Evolutionary conservation across 2,113 vertebrate species (phyloP).

Genomic region (Cathartes aura): DNA sequence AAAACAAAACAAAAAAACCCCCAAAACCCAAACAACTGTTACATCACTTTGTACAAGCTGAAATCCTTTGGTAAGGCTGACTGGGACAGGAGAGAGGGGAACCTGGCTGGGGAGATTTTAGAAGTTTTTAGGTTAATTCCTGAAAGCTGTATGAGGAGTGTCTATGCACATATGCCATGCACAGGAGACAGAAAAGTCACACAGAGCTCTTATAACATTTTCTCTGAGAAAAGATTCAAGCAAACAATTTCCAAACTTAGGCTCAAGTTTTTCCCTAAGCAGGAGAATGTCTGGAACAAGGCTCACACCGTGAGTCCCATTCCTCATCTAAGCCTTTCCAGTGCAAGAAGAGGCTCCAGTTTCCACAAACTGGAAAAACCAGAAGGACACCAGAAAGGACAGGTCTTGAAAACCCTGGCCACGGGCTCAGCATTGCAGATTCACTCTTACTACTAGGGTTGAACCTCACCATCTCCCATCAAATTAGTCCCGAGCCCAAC

Average conservation of each 20-base stretch:
- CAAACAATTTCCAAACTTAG: not conserved
- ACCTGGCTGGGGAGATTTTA: not conserved
- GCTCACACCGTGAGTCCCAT: not conserved
- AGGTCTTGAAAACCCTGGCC: not conserved
- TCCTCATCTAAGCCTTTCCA: not conserved
- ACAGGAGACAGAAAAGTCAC: not conserved
- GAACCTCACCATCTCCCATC: not conserved
- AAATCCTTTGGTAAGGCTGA: not conserved
- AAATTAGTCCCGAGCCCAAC: not conserved
- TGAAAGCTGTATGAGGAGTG: not conserved
- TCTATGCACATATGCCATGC: rapidly evolving
- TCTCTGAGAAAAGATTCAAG: not conserved
- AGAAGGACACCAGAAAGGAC: not conserved
- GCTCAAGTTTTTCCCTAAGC: not conserved
- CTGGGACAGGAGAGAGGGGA: not conserved
- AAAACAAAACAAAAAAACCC: no score
- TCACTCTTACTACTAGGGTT: not conserved
- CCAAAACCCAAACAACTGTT: not conserved
- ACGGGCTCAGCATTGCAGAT: not conserved
- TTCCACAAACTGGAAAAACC: not conserved
- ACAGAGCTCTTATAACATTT: not conserved
- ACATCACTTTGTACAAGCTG: not conserved
- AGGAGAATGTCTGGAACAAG: not conserved
- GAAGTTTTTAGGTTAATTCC: not conserved
- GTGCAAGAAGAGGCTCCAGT: not conserved